phyloP scores from a whole-genome alignment of 2,797 vertebrate genomes.

The Dallia pectoralis region DNA sequence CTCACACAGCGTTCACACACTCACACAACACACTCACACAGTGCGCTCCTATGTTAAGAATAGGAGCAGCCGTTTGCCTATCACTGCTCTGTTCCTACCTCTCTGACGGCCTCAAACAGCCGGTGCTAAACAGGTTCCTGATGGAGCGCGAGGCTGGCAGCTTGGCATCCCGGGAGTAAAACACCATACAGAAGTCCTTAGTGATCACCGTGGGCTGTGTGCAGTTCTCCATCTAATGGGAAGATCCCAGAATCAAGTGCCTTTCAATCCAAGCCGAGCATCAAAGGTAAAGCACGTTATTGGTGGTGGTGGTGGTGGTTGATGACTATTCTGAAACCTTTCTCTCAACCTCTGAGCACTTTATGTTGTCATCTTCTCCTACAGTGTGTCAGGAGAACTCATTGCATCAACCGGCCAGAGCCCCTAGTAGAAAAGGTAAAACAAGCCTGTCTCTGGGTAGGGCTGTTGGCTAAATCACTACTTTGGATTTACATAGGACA shows the following conservation, averaged over 20 bases:
- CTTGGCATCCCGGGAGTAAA: slow-evolving; percentile 95
- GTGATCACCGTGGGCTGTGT: slow-evolving; percentile 95
- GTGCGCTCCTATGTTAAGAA: no score
- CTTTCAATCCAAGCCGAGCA: not conserved
- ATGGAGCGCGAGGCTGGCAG: slow-evolving; percentile 94
- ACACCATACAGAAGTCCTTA: slow-evolving; percentile 99
- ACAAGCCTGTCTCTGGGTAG: no score
- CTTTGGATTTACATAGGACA: no score
- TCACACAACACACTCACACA: no score
- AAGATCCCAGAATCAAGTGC: not conserved
- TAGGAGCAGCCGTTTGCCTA: no score
- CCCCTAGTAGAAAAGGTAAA: no score
- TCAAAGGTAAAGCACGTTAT: not conserved
- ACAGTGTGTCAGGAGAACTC: no score
- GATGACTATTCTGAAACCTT: no score
- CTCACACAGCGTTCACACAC: no score
- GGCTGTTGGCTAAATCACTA: no score
- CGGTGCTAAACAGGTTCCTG: slow-evolving; percentile 93
- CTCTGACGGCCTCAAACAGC: slow-evolving; percentile 87
- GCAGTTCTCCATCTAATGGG: slow-evolving; percentile 92
- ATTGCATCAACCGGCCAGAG: no score
- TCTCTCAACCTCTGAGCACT: not conserved
- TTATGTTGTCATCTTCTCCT: not conserved
- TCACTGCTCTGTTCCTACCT: slow-evolving; percentile 69
- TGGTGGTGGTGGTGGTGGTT: no score